Evolutionary conservation across 53 echinoderm and acorn worm species (phyloP), one percentile per base, ranked within the genome.

Genomic region (Actinopyga echinites): DNA sequence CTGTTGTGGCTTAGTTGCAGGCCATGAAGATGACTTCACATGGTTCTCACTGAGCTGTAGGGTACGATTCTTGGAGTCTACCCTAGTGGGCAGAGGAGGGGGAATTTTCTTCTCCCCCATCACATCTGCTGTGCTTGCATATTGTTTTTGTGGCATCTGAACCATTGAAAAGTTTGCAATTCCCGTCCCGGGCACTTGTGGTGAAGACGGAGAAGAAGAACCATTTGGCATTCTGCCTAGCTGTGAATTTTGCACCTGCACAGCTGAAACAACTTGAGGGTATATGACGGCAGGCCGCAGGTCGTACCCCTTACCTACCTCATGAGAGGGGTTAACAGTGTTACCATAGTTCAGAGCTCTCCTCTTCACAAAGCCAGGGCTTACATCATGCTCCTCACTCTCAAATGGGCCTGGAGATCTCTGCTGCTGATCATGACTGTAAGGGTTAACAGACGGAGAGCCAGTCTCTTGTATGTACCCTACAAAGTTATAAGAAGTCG

Each of bases 11-110:
- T 68, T 82, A 17, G 84, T 71, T 23, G 65, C 84, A 4, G 94
- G 94, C 94, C 94, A 94, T 29, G 94, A 94, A 20, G 89, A 88
- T 32, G 89, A 89, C 67, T 94, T 94, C 45, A 69, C 86, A 56
- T 94, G 95, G 10, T 86, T 90, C 28, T 88, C 88, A 44, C 83
- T 88, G 24, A 89, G 87, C n/a, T 91, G 87, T 30, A 85, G 90
- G 36, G 95, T 87, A 35, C 82, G 85, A 29, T 85, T 85, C 64
- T 85, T 67, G 0, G 95, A 94, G 56, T 94, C 95, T 22, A 88
- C 95, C 32, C 95, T 88, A 65, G 81, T 87, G 33, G 95, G 95
- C 37, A 91, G 79, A 12, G 85, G 87, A 17, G 95, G 95, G 12
- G 91, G 95, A 15, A 83, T 86, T 60, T 85, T 89, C 85, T 86